Conservation (phyloP, 2,888 invertebrate genomes). For the Ophioninae sp. region DNA sequence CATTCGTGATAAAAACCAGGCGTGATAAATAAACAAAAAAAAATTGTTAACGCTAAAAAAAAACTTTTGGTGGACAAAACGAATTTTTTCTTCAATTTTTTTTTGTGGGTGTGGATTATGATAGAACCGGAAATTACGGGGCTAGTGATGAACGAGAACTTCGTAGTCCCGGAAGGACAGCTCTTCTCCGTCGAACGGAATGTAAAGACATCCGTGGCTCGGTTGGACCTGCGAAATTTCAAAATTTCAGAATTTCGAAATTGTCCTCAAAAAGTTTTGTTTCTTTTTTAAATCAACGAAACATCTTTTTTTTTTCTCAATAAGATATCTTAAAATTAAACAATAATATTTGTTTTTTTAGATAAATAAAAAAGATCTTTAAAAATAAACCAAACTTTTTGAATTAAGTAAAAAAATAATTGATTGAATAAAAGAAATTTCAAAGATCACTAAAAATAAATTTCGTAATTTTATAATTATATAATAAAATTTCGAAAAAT, state of each 20-base stretch:
- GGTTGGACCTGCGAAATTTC: conserved; percentile 75
- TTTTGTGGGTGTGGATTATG: not conserved
- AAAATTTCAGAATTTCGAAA: not conserved
- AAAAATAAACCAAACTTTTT: no score
- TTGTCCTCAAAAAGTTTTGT: not conserved
- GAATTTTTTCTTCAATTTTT: not conserved
- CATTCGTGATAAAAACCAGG: not conserved
- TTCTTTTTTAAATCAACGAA: not conserved
- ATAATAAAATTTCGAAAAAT: no score
- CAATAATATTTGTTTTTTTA: no score
- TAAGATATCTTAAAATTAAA: no score
- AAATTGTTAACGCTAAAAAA: not conserved
- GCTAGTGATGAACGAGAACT: conserved; percentile 83
- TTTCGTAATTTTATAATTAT: no score
- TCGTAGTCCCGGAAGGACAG: conserved; percentile 86
- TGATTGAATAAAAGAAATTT: no score
- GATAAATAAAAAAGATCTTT: no score
- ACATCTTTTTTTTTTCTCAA: no score
- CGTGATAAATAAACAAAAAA: not conserved
- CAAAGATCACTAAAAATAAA: no score
- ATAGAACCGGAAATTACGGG: not conserved
- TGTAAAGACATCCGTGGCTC: conserved; percentile 79
- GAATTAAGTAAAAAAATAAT: no score
- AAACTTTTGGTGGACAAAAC: not conserved
- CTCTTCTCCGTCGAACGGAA: conserved; percentile 85